A percentile compares a stretch with the other conserved stretches of the same genome.
These are phyloP conservation scores for Dynastes grantii DNA, from an alignment of 2,888 invertebrate genomes.

Conservation along the genomic window DNA sequence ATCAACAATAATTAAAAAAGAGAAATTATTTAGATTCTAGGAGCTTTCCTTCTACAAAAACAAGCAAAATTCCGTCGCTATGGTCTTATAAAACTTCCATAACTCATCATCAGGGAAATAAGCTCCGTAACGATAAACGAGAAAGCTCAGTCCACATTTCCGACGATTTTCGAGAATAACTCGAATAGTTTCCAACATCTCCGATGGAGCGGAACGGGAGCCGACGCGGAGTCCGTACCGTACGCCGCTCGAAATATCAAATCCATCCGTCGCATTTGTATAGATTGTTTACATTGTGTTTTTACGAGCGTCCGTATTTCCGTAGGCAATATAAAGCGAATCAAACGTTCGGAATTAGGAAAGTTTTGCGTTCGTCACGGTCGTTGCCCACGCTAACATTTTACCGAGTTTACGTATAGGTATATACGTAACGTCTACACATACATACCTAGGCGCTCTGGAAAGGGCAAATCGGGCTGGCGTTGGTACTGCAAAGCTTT, in stretches of 20 bases:
- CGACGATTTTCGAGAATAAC: neutral
- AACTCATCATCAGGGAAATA: too few relatives aligned
- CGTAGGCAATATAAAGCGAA: constrained; percentile 8
- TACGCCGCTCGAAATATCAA: constrained; percentile 4
- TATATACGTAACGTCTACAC: constrained; percentile 8
- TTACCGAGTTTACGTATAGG: constrained; percentile 37
- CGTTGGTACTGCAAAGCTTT: constrained; percentile 53
- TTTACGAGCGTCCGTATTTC: constrained; percentile 11
- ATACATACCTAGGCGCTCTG: neutral
- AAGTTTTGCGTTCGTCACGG: constrained; percentile 27
- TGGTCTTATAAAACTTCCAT: too few relatives aligned
- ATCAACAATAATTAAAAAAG: too few relatives aligned
- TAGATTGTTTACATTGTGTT: constrained; percentile 49
- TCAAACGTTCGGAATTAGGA: constrained; percentile 38
- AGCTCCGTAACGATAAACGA: neutral
- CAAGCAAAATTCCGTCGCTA: too few relatives aligned
- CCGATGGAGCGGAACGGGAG: neutral
- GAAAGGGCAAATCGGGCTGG: neutral
- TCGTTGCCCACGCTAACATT: constrained; percentile 14
- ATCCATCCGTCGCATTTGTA: constrained; percentile 42
- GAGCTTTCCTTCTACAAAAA: too few relatives aligned
- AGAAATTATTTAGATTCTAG: too few relatives aligned
- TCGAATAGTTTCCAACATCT: constrained; percentile 24
- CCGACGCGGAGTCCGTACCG: neutral
- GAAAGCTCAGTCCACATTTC: neutral